A percentile compares a stretch with the other conserved stretches of the same genome.
These are phyloP conservation scores for Drosophila yakuba DNA, from an alignment of 1,140 invertebrate genomes.

Conservation along the genomic window DNA sequence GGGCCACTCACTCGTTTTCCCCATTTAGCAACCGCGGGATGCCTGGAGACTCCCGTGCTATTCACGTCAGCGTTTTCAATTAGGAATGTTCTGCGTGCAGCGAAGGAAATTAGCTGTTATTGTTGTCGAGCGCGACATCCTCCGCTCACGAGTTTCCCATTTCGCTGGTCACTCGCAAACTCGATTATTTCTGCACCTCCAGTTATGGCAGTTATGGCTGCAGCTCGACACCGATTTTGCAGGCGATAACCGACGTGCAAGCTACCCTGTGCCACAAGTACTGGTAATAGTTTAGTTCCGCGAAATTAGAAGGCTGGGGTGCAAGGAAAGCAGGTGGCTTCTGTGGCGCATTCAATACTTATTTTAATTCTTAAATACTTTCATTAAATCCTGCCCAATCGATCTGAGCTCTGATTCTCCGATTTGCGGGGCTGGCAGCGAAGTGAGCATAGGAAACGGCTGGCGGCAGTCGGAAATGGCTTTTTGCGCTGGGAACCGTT, in stretches of 20 bases:
- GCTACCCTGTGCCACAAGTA: background rate
- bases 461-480: slow-evolving; percentile 66
- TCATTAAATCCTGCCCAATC: background rate
- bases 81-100: slow-evolving; percentile 69
- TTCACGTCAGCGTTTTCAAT: slow-evolving; percentile 76
- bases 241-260: background rate
- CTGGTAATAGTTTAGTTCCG: no score
- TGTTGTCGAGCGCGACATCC: slow-evolving; percentile 53
- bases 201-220: slow-evolving; percentile 33
- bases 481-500: slow-evolving; percentile 66
- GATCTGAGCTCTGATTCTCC: background rate
- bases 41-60: slow-evolving; percentile 21
- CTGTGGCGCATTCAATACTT: background rate
- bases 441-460: slow-evolving; percentile 19
- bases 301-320: no score
- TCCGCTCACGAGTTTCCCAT: slow-evolving; percentile 6
- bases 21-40: background rate
- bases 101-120: slow-evolving; percentile 79
- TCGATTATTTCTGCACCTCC: slow-evolving; percentile 61
- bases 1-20: slow-evolving; percentile 11
- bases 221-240: slow-evolving; percentile 5
- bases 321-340: no score
- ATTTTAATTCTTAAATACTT: background rate
- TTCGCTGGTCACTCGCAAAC: slow-evolving; percentile 44
- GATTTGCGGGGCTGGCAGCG: slow-evolving; percentile 10